Evolutionary conservation across 2,797 vertebrate genomes (phyloP).

Genomic region (Lithobates sylvaticus): DNA sequence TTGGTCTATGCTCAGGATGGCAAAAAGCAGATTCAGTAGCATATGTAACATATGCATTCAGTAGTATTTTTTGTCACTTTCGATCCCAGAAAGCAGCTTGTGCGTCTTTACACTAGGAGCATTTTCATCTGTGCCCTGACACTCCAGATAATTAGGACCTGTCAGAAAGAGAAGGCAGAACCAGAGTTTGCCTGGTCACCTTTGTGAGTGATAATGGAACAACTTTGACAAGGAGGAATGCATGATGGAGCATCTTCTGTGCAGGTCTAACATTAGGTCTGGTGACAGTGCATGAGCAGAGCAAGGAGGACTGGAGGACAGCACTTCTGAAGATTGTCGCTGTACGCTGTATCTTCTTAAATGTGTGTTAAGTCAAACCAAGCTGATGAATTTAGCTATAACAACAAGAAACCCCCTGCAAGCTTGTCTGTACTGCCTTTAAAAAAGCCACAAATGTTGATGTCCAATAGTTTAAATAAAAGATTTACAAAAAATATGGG

Average conservation of each 20-base stretch:
- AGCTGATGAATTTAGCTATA: background rate
- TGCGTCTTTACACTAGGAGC: conserved; percentile 23
- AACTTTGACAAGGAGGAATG: conserved; percentile 51
- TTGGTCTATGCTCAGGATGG: too few relatives aligned
- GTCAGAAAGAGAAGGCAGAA: conserved; percentile 44
- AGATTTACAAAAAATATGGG: too few relatives aligned
- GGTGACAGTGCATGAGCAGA: conserved; percentile 18
- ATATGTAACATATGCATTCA: conserved; percentile 1
- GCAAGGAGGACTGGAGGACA: background rate
- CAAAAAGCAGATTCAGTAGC: background rate
- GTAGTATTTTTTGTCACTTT: conserved; percentile 44
- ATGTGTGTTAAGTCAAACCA: background rate
- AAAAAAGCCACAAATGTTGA: too few relatives aligned
- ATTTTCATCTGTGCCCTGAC: conserved; percentile 53
- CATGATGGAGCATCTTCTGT: conserved; percentile 46
- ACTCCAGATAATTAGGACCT: conserved; percentile 51
- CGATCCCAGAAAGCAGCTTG: conserved; percentile 29
- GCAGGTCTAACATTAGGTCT: conserved; percentile 46
- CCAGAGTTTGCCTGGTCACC: conserved; percentile 51
- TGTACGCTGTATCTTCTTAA: background rate
- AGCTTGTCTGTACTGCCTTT: too few relatives aligned
- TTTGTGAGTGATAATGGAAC: conserved; percentile 51
- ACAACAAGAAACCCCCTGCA: too few relatives aligned
- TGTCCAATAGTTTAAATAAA: too few relatives aligned
- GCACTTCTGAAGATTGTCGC: background rate